phyloP scores from a whole-genome alignment of 1,140 invertebrate species.

The Eubasilissa regina region DNA sequence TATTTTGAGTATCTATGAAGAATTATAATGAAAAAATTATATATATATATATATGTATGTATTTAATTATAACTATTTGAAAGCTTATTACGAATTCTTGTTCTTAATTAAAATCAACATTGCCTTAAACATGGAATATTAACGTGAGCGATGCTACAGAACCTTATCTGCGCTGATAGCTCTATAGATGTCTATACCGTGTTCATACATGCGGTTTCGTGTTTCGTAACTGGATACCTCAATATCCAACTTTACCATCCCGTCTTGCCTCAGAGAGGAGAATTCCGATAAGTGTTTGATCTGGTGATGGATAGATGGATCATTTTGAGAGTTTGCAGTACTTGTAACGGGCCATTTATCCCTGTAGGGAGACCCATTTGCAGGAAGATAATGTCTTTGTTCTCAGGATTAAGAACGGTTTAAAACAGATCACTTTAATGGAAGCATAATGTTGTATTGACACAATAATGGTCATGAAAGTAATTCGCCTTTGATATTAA shows the following conservation, averaged over 20 bases:
- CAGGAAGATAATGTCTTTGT: conserved; percentile 33
- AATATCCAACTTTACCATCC: conserved; percentile 21
- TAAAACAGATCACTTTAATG: conserved; percentile 28
- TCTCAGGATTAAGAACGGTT: conserved; percentile 33
- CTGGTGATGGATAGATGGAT: conserved; percentile 50
- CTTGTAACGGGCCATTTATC: conserved; percentile 40
- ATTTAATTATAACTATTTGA: no score
- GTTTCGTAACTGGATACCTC: conserved; percentile 9
- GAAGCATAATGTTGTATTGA: neutral
- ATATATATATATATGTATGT: no score
- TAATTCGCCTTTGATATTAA: neutral
- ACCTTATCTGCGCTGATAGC: no score
- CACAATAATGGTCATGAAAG: conserved; percentile 20
- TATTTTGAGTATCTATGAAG: no score
- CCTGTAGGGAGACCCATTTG: conserved; percentile 45
- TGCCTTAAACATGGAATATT: no score
- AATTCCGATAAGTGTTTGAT: conserved; percentile 44
- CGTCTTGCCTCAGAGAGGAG: conserved; percentile 17
- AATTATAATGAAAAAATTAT: no score
- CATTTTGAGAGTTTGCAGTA: conserved; percentile 32
- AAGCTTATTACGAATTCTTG: no score
- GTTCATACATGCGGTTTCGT: no score
- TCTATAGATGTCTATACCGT: no score
- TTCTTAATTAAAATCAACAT: no score
- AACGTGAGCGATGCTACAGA: no score